phyloP scores from a whole-genome alignment of 2,113 vertebrate genomes.

The Percina caprodes region DNA sequence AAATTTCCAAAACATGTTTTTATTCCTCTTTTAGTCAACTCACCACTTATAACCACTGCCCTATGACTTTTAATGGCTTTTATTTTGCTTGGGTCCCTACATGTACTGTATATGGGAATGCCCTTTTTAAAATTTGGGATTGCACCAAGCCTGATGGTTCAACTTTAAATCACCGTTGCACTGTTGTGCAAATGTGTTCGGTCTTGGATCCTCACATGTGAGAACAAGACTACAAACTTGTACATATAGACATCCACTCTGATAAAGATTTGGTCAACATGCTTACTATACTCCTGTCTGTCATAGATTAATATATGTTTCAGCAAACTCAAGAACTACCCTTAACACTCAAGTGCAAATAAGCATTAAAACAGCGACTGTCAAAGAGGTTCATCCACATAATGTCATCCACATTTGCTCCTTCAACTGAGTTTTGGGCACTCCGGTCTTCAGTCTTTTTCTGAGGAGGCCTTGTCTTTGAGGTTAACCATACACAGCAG shows the following conservation, averaged over 20 bases:
- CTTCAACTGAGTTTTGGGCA: conserved; percentile 16
- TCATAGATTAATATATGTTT: neutral
- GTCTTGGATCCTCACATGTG: conserved; percentile 16
- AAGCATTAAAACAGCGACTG: neutral
- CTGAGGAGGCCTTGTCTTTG: conserved; percentile 28
- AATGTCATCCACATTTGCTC: neutral
- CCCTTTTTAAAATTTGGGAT: conserved; percentile 59
- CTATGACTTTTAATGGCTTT: conserved; percentile 66
- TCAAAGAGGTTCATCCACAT: neutral
- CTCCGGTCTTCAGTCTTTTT: conserved; percentile 16
- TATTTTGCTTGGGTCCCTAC: conserved; percentile 40
- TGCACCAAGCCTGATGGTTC: conserved; percentile 44
- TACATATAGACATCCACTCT: conserved; percentile 23
- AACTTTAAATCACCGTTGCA: conserved; percentile 16
- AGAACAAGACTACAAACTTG: conserved; percentile 43
- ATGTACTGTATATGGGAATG: conserved; percentile 26
- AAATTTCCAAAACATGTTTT: no score
- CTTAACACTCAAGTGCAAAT: neutral
- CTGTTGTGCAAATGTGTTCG: conserved; percentile 28
- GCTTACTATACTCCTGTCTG: neutral
- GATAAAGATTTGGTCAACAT: conserved; percentile 38
- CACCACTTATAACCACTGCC: conserved; percentile 38
- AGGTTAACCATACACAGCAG: conserved; percentile 61
- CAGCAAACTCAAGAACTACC: neutral
- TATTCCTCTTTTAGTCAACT: no score